A percentile compares a stretch with the other conserved stretches of the same genome.
Conservation (phyloP, 2,888 invertebrate genomes). For the Tenthredo scrophulariae region DNA sequence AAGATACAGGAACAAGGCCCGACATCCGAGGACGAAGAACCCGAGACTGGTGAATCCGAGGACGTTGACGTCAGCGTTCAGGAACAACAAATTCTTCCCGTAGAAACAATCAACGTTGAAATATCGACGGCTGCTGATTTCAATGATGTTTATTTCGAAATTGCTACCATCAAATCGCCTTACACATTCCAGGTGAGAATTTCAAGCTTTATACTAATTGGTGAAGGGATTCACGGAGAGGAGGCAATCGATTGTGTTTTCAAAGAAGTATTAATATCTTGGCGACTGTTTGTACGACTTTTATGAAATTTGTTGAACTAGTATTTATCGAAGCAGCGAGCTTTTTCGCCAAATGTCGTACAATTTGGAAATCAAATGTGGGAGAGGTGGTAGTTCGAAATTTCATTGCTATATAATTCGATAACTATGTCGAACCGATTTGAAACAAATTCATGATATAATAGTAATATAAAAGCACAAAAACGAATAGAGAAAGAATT, state of each 20-base stretch:
- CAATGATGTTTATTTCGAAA: slow-evolving; percentile 92
- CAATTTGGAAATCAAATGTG: neutral
- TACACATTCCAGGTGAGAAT: slow-evolving; percentile 91
- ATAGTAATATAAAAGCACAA: neutral
- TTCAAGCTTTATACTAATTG: neutral
- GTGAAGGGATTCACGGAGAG: neutral
- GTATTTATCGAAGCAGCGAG: neutral
- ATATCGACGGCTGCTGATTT: slow-evolving; percentile 94
- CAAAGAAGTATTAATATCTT: neutral
- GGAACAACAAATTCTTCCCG: slow-evolving; percentile 80
- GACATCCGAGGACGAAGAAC: slow-evolving; percentile 79
- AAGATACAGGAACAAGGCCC: slow-evolving; percentile 67
- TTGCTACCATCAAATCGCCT: slow-evolving; percentile 93
- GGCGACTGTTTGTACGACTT: neutral
- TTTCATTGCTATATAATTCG: neutral
- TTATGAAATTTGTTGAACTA: neutral
- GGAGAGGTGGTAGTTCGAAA: neutral
- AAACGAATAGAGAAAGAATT: neutral
- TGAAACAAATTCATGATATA: neutral
- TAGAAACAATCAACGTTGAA: slow-evolving; percentile 92
- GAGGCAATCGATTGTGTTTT: neutral
- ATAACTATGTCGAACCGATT: no score
- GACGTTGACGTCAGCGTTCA: slow-evolving; percentile 72
- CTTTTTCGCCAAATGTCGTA: neutral
- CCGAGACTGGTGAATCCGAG: slow-evolving; percentile 87